Evolutionary conservation across 2,113 vertebrate genomes (phyloP), one percentile per base, ranked within the genome.

Genomic region (Pipa parva): DNA sequence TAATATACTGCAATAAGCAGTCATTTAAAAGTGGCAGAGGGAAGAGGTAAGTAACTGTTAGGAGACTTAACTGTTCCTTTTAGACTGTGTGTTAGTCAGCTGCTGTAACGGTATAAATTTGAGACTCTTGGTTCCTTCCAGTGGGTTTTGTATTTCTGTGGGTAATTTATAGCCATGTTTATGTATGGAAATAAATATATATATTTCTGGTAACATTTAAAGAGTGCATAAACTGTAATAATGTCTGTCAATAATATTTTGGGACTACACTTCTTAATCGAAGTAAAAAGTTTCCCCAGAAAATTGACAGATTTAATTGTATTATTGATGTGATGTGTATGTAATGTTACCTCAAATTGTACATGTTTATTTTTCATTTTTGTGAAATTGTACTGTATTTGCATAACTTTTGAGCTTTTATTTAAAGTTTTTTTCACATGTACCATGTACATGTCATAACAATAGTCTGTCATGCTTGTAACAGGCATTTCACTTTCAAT

Each of bases 361-460:
- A 88, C 84, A 87, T 81, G 73, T 73, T 84, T 79, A 76, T 81
- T 80, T 57, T 52, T 51, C 62, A 39, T 78, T 77, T 72, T 78
- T 80, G 83, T 85, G 86, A 79, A 85, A 85, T 84, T 85, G 81
- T 88, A 89, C 87, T 90, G 80, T 92, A 88, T 90, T 88, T 89
- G 81, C 81, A 78, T 89, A 84, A 85, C 83, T 79, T 78, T 91
- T 73, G 62, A 75, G 79, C 84, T 85, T 75, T 76, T 90, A 88
- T 87, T 87, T 84, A 87, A 88, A 62, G 81, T 83, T 81, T 83
- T 77, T 81, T 85, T 82, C 84, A 86, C 88, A 92, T 92, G 89
- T 91, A 90, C 90, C 77, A 83, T 91, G 90, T 91, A 91, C 87
- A 89, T 91, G 90, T 87, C 82, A 81, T 85, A 83, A 81, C 77